Evolutionary conservation across 2,888 invertebrate genomes (phyloP), one percentile per base, ranked within the genome.

Genomic region (Thysanoteuthis rhombus): DNA sequence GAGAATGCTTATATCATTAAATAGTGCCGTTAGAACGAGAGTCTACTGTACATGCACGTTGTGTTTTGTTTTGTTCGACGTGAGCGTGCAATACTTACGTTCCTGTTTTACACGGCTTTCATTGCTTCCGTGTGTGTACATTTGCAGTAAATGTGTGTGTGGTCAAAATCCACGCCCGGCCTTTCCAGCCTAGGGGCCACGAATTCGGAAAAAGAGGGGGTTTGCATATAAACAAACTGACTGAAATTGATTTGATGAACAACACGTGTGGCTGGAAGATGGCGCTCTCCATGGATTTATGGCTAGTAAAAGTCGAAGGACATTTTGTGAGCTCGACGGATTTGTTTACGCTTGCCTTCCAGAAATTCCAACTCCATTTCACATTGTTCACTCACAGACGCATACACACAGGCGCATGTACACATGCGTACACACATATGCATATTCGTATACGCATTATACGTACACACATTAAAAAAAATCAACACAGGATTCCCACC

Each of bases 311-410:
- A 75, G 75, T 75, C 75, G 75, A 12, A n/a, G 75, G 75, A 75
- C n/a, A 75, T 75, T 75, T 75, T 75, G 75, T 75, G n/a, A 36
- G 2, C n/a, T 75, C 75, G 75, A n/a, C 75, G 25, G 75, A 75
- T n/a, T 75, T 75, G 75, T 75, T 75, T 75, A 75, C n/a, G n/a
- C n/a, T 75, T 36, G 75, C 75, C 75, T 75, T 75, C 75, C 75
- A 75, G 75, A 75, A 75, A 75, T 75, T 75, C 75, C 1, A 36
- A 75, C 75, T 75, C n/a, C n/a, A 75, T 75, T 75, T 75, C 75
- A n/a, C 75, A 32, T 4, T 1, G 4, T 4, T 1, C 16, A 19
- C 75, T 10, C 19, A 19, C 75, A 4, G n/a, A 3, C 75, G 22
- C 75, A 2, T 0, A n/a, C 1, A 16, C n/a, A n/a, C n/a, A 10